A percentile compares a stretch with the other conserved stretches of the same genome.
phyloP scores from a whole-genome alignment of 2,797 vertebrate species.

The Tapera naevia region DNA sequence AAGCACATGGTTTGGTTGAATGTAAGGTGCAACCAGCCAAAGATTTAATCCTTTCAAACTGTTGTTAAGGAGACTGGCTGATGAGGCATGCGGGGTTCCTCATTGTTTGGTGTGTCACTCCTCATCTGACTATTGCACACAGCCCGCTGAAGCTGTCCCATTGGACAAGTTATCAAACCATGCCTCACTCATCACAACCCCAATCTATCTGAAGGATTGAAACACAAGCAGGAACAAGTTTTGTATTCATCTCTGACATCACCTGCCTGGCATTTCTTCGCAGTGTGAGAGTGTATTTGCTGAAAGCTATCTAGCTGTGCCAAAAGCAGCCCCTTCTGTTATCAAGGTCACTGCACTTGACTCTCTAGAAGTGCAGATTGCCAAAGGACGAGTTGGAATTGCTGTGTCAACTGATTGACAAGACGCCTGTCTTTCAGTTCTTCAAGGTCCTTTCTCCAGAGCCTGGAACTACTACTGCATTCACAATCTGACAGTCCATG shows the following conservation, averaged over 20 bases:
- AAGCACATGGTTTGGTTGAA: slow-evolving; percentile 40
- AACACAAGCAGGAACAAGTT: slow-evolving; percentile 28
- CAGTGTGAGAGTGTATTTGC: neutral
- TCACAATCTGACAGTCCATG: neutral
- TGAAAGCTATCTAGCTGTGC: neutral
- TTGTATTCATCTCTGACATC: slow-evolving; percentile 30
- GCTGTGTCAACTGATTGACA: neutral
- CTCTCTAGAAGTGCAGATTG: neutral
- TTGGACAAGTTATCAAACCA: slow-evolving; percentile 23
- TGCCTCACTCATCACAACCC: neutral
- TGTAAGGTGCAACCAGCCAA: slow-evolving; percentile 58
- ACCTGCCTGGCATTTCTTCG: slow-evolving; percentile 37
- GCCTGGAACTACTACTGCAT: neutral
- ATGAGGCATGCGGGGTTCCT: slow-evolving; percentile 38
- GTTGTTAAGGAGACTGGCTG: slow-evolving; percentile 60
- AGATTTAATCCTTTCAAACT: slow-evolving; percentile 58
- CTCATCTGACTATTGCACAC: neutral
- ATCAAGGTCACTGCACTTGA: neutral
- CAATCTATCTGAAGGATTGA: neutral
- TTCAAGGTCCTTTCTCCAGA: neutral
- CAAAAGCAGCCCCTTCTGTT: slow-evolving; percentile 25
- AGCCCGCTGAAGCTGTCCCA: slow-evolving; percentile 38
- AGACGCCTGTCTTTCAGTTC: neutral
- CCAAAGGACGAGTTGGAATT: neutral
- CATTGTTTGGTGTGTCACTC: slow-evolving; percentile 60